Percentiles rank a stretch among this genome's conserved stretches.
Conservation (phyloP, 2,888 invertebrate genomes). For the Tachystola acroxantha region DNA sequence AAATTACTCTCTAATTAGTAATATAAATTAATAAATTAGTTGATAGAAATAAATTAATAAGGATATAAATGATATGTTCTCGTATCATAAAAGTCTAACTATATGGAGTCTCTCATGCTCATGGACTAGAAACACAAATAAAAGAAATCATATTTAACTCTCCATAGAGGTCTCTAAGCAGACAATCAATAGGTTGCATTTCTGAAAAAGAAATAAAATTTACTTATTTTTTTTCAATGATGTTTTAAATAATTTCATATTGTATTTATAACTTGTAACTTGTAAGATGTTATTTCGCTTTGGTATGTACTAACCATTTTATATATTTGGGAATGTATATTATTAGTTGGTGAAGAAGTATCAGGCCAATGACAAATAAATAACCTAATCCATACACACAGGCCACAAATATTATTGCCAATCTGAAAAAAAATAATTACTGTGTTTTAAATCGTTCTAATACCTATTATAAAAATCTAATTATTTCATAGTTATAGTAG, state of each 20-base stretch:
- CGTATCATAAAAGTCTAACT: slow-evolving; percentile 2
- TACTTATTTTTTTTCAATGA: no score
- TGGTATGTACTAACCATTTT: slow-evolving; percentile 39
- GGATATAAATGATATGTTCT: slow-evolving; percentile 1
- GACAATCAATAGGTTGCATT: no score
- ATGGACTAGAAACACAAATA: background rate
- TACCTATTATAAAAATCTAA: no score
- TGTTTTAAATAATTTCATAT: no score
- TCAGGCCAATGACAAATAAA: slow-evolving; percentile 57
- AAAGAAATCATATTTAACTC: no score
- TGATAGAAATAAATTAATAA: slow-evolving; percentile 1
- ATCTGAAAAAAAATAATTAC: slow-evolving; percentile 49
- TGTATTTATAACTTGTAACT: slow-evolving; percentile 2
- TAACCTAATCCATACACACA: slow-evolving; percentile 70
- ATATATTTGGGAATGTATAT: slow-evolving; percentile 63
- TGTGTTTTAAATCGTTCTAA: no score
- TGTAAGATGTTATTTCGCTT: no score
- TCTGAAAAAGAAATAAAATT: background rate
- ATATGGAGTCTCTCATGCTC: background rate
- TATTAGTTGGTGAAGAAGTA: slow-evolving; percentile 61
- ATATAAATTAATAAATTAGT: no score
- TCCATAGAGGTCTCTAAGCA: no score
- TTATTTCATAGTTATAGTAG: slow-evolving; percentile 4
- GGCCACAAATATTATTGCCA: slow-evolving; percentile 76
- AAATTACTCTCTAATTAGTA: no score